Conservation (phyloP, 2,113 vertebrate genomes). For the Otis tarda region DNA sequence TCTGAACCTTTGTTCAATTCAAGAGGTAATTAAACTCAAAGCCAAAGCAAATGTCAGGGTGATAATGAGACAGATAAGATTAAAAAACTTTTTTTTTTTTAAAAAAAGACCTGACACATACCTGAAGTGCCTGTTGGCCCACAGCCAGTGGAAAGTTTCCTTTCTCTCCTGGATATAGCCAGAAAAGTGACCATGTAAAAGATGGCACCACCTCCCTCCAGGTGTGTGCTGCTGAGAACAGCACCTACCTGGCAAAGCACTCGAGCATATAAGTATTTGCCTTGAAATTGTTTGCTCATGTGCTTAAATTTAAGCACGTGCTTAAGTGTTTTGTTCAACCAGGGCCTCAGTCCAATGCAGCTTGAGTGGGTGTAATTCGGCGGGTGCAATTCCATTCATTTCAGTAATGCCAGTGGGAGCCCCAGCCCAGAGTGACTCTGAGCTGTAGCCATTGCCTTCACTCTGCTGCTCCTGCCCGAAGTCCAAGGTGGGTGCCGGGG, state of each 20-base stretch:
- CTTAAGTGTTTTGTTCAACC: constrained; percentile 50
- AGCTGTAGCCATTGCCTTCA: not conserved
- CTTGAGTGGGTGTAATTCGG: not conserved
- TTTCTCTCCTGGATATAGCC: constrained; percentile 3
- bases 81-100: not conserved
- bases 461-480: not conserved
- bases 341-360: not conserved
- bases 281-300: constrained; percentile 37
- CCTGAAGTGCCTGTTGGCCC: constrained; percentile 37
- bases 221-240: constrained; percentile 28
- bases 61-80: constrained; percentile 71
- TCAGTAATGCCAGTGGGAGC: constrained; percentile 13
- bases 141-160: constrained; percentile 57
- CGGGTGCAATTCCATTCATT: constrained; percentile 28
- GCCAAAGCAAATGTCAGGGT: constrained; percentile 79
- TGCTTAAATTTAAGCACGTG: constrained; percentile 48
- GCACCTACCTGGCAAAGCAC: constrained; percentile 34
- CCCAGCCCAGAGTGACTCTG: not conserved
- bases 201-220: not conserved
- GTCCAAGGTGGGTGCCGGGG: no score
- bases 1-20: constrained; percentile 70
- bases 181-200: constrained; percentile 28
- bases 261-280: constrained; percentile 28
- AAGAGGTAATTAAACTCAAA: constrained; percentile 72
- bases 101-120: constrained; percentile 31